Base-by-base conservation (phyloP, 2,113 vertebrate species). In the Ibidorhyncha struthersii region DNA sequence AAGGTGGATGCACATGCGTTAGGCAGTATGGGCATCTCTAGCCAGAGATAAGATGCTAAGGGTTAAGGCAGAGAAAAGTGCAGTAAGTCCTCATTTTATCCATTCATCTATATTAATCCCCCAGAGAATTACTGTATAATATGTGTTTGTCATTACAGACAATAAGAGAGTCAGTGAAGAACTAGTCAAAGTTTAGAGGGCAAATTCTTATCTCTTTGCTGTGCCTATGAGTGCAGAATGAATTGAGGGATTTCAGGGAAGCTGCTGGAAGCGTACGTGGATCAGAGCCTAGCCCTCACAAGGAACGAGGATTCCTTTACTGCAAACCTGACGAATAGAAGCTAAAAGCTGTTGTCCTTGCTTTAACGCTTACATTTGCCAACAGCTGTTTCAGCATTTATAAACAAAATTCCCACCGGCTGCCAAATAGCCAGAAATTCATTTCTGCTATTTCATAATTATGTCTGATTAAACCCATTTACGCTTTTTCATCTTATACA, bases 391-490 rank as follows among this genome's bases (percentile, higher is more conserved):
- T 97, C 96, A 97, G 97, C 97, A 97, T 98, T 98, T 97, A 98
- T 97, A 98, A 98, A 98, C 95, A 97, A 67, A 95, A 93, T 98
- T 97, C 93, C 81, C 84, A 89, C 95, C 94, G 97, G 95, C 98
- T 97, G 97, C 97, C 96, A 98, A 98, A 98, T 98, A 97, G 95
- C 90, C 93, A 95, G 98, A 97, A 98, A 98, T 98, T 98, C 93
- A 97, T 98, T 98, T 97, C 94, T 59, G 74, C 86, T n/a, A n/a
- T n/a, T n/a, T n/a, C n/a, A 98, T 98, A 98, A 98, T 98, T 97
- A 92, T 23, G 4, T 97, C 94, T 97, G 96, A 98, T 98, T 98
- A 98, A 98, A 98, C 97, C 88, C 82, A 96, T 97, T 98, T 97
- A 96, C 80, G 92, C 70, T 96, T 98, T 97, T 93, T 82, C 56